Percentiles rank a stretch among this genome's conserved stretches.
Evolutionary conservation across 2,888 invertebrate species (phyloP).

Genomic region (Diplolepis rosae): DNA sequence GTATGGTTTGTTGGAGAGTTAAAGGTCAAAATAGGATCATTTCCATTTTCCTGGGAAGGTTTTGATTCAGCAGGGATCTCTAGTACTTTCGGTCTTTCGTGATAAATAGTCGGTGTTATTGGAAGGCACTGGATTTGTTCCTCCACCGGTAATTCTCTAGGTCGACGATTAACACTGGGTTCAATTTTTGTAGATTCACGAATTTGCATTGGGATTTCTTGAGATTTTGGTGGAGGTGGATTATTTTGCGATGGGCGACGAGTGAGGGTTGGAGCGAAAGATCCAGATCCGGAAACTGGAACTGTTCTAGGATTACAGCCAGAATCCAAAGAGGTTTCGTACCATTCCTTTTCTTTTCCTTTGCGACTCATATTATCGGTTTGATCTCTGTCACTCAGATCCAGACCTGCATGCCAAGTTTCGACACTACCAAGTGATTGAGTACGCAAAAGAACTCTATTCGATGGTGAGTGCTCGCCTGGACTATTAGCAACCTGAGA

Average conservation of each 20-base stretch:
- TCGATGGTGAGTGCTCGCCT: conserved; percentile 56
- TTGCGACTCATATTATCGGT: conserved; percentile 53
- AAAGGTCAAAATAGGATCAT: conserved; percentile 65
- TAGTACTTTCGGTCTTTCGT: conserved; percentile 74
- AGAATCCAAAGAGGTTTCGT: conserved; percentile 80
- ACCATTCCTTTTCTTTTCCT: conserved; percentile 80
- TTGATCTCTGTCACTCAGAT: conserved; percentile 58
- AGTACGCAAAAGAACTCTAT: conserved; percentile 74
- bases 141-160: conserved; percentile 44
- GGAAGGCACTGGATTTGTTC: conserved; percentile 38
- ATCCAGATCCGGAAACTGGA: conserved; percentile 39
- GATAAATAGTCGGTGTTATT: conserved; percentile 53
- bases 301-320: conserved; percentile 45
- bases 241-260: conserved; percentile 23
- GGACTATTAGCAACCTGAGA: conserved; percentile 26
- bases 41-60: conserved; percentile 61
- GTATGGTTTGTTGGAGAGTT: conserved; percentile 90
- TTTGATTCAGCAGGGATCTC: conserved; percentile 78
- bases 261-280: conserved; percentile 6
- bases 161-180: conserved; percentile 39
- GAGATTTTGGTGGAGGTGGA: not conserved
- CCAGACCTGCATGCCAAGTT: conserved; percentile 64
- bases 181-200: conserved; percentile 41
- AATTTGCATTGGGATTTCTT: conserved; percentile 1
- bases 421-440: conserved; percentile 79